Conservation (phyloP, 2,888 invertebrate genomes). For the Tachina grossa region DNA sequence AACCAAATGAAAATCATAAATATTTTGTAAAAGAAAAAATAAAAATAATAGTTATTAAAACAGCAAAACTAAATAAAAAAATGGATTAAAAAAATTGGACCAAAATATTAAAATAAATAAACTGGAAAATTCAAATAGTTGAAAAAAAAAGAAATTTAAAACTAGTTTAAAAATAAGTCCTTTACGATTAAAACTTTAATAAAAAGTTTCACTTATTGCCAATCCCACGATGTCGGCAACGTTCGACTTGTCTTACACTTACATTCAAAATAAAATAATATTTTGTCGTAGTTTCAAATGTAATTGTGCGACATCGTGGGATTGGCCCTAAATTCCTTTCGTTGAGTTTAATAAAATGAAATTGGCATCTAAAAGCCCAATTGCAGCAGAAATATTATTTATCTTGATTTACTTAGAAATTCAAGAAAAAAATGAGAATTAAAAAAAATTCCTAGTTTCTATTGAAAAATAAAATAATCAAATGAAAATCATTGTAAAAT, state of each 20-base stretch:
- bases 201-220: not conserved
- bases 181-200: not conserved
- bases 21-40: conserved; percentile 53
- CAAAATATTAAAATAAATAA: conserved; percentile 48
- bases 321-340: not conserved
- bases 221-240: not conserved
- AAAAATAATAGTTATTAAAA: not conserved
- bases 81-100: conserved; percentile 47
- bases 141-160: conserved; percentile 6
- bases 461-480: conserved; percentile 8
- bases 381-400: not conserved
- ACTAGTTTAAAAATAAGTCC: not conserved
- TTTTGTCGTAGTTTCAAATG: too few species aligned
- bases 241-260: too few species aligned
- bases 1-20: conserved; percentile 70
- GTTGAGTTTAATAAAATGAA: conserved; percentile 1
- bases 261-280: too few species aligned
- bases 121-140: not conserved
- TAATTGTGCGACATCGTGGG: too few species aligned
- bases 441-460: conserved; percentile 49
- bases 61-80: not conserved
- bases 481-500: conserved; percentile 60
- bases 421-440: not conserved
- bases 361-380: not conserved
- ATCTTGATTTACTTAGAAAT: conserved; percentile 2